These are phyloP conservation scores for Zosterops lateralis DNA, from an alignment of 2,113 vertebrate genomes.

Conservation along the genomic window DNA sequence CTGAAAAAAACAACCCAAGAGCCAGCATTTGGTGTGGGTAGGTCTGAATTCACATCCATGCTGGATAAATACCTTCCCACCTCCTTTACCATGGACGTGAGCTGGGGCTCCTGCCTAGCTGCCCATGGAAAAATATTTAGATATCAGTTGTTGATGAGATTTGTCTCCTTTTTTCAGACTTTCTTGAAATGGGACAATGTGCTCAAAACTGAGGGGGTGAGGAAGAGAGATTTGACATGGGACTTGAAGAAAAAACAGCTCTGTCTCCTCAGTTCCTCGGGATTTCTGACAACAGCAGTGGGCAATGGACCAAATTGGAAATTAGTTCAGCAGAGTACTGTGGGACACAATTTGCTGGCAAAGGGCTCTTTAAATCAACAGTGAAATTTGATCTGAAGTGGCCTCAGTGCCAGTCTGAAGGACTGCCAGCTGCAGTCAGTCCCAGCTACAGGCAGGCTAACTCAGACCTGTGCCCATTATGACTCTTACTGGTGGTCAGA, in stretches of 20 bases:
- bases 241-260: neutral
- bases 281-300: neutral
- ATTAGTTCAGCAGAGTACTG: neutral
- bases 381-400: neutral
- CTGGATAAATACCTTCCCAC: neutral
- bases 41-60: neutral
- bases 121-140: neutral
- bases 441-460: neutral
- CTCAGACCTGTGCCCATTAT: neutral
- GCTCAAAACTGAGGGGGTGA: neutral
- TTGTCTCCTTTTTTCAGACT: neutral
- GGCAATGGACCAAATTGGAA: neutral
- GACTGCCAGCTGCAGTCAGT: neutral
- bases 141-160: neutral
- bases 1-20: neutral
- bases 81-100: neutral
- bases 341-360: neutral
- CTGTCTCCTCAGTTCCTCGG: neutral
- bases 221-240: neutral
- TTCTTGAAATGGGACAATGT: neutral
- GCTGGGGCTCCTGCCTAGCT: neutral
- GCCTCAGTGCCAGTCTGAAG: neutral
- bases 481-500: neutral
- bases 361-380: neutral
- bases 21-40: neutral